phyloP scores from a whole-genome alignment of 2,797 vertebrate genomes.

The Nannoperca australis region DNA sequence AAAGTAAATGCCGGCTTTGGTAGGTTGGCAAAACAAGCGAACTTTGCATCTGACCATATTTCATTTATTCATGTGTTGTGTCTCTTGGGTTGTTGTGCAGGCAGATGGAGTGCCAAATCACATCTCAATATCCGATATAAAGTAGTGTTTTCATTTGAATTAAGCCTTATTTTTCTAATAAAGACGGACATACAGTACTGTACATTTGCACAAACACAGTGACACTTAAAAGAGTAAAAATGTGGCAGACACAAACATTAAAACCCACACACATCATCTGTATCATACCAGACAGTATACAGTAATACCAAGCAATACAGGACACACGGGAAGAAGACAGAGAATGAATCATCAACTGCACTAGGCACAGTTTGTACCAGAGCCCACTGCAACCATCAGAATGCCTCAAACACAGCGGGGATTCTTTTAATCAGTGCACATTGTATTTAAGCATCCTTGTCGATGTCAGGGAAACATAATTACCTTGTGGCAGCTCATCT shows the following conservation, averaged over 20 bases:
- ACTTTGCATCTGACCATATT: constrained; percentile 28
- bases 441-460: constrained; percentile 41
- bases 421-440: constrained; percentile 33
- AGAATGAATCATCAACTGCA: constrained; percentile 5
- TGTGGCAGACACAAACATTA: background rate
- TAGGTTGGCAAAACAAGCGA: constrained; percentile 39
- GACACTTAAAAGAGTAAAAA: background rate
- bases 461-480: constrained; percentile 36
- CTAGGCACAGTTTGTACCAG: background rate
- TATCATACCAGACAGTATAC: background rate
- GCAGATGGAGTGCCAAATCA: background rate
- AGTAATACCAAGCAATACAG: background rate
- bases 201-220: background rate
- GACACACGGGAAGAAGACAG: background rate
- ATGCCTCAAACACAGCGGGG: background rate
- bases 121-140: background rate
- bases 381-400: constrained; percentile 17
- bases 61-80: constrained; percentile 19
- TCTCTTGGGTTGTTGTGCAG: background rate
- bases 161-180: background rate
- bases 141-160: background rate
- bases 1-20: constrained; percentile 19
- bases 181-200: background rate
- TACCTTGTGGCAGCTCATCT: constrained; percentile 38
- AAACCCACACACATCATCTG: background rate